phyloP scores from a whole-genome alignment of 2,113 vertebrate genomes.

The Ochotona curzoniae region DNA sequence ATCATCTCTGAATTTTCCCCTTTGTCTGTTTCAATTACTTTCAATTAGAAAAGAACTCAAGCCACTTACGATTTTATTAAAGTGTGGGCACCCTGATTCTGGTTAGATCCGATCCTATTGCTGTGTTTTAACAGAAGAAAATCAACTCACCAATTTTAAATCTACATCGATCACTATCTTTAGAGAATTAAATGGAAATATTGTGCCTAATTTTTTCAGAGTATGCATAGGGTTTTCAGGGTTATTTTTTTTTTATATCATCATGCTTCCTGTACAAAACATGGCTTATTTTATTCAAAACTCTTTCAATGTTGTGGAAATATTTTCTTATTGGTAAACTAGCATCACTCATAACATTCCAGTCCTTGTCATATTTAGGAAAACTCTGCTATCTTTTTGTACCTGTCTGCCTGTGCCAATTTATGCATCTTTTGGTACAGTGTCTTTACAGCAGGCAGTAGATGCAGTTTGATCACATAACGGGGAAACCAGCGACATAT shows the following conservation, averaged over 20 bases:
- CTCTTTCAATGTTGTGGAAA: background rate
- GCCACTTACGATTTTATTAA: background rate
- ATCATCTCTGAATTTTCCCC: background rate
- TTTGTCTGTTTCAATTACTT: slow-evolving; percentile 38
- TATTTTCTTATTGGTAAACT: background rate
- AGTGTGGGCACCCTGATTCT: background rate
- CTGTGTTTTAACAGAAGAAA: background rate
- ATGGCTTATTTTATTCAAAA: background rate
- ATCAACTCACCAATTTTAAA: background rate
- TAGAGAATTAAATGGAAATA: background rate
- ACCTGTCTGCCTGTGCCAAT: background rate
- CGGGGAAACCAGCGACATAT: background rate
- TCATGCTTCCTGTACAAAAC: background rate
- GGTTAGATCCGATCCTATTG: slow-evolving; percentile 47
- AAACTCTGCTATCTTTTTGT: background rate
- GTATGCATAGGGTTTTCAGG: background rate
- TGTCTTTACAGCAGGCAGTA: background rate
- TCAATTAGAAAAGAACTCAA: slow-evolving; percentile 27
- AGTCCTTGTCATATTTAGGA: background rate
- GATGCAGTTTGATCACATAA: background rate
- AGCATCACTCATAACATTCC: background rate
- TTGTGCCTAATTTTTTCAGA: background rate
- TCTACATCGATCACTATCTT: background rate
- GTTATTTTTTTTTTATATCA: background rate
- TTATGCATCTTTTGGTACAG: background rate